Percentiles rank a stretch among this genome's conserved stretches.
Evolutionary conservation across 2,797 vertebrate genomes (phyloP).

Genomic region (Ceyx erithaca): DNA sequence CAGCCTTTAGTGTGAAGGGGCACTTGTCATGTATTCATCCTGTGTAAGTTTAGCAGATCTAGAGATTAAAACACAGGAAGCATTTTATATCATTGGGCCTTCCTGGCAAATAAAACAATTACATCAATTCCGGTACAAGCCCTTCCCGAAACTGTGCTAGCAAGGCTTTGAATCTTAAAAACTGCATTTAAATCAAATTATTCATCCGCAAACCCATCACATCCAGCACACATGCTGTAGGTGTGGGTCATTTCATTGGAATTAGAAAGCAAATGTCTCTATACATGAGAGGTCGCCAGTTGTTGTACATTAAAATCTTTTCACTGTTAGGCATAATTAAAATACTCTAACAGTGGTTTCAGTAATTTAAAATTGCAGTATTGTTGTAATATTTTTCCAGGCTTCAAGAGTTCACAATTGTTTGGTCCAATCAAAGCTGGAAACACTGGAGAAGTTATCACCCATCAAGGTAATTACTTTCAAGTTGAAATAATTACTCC

Average conservation of each 20-base stretch:
- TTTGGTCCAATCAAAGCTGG: slow-evolving; percentile 82
- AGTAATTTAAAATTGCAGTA: slow-evolving; percentile 80
- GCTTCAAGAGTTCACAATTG: slow-evolving; percentile 81
- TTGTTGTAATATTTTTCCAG: slow-evolving; percentile 85
- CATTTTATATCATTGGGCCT: slow-evolving; percentile 19
- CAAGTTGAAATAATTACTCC: slow-evolving; percentile 92
- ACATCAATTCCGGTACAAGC: slow-evolving; percentile 21
- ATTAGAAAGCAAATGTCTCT: slow-evolving; percentile 80
- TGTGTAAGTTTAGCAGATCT: slow-evolving; percentile 2
- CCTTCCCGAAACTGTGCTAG: slow-evolving; percentile 5
- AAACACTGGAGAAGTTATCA: slow-evolving; percentile 85
- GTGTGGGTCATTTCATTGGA: slow-evolving; percentile 78
- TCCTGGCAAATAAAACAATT: slow-evolving; percentile 47
- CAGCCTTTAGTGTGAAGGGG: background rate
- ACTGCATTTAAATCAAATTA: slow-evolving; percentile 58
- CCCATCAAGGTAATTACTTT: slow-evolving; percentile 89
- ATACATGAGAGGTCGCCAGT: slow-evolving; percentile 78
- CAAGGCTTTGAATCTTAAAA: slow-evolving; percentile 69
- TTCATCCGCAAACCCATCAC: slow-evolving; percentile 74
- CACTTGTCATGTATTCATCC: slow-evolving; percentile 22
- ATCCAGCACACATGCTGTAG: slow-evolving; percentile 58
- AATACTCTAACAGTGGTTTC: slow-evolving; percentile 77
- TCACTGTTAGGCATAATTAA: slow-evolving; percentile 78
- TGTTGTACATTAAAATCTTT: slow-evolving; percentile 78
- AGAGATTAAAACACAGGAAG: slow-evolving; percentile 33